These are phyloP conservation scores for Apocheima hispidaria DNA, from an alignment of 2,888 invertebrate genomes.

Conservation along the genomic window DNA sequence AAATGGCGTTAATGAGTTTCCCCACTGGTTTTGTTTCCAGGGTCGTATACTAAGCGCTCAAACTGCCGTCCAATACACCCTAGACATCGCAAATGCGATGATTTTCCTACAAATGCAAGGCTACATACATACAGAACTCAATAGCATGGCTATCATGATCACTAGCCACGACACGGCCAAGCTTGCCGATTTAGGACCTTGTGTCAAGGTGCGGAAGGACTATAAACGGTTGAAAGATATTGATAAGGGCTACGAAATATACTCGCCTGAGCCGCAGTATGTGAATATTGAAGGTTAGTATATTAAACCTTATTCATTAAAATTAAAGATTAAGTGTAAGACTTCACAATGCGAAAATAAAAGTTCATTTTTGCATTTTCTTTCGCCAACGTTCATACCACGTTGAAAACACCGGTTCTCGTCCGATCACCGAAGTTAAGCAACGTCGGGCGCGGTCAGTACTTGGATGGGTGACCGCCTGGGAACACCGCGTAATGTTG, in stretches of 20 bases:
- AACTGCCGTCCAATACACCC: constrained; percentile 72
- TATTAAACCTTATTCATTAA: neutral
- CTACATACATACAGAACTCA: constrained; percentile 77
- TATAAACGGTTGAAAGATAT: constrained; percentile 35
- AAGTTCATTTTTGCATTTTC: neutral
- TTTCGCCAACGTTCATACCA: constrained; percentile 69
- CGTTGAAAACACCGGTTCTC: constrained; percentile 79
- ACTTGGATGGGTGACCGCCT: constrained; percentile 81
- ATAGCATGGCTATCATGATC: constrained; percentile 74
- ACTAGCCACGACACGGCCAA: constrained; percentile 76
- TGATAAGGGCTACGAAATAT: constrained; percentile 61
- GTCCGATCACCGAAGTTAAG: constrained; percentile 81
- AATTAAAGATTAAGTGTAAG: constrained; percentile 40
- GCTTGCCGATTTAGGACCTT: constrained; percentile 74
- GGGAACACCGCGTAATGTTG: constrained; percentile 67
- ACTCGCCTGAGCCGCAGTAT: constrained; percentile 76
- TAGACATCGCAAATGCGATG: constrained; percentile 78
- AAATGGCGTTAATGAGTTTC: neutral
- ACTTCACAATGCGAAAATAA: neutral
- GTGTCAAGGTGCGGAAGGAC: constrained; percentile 53
- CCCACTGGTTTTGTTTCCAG: constrained; percentile 50
- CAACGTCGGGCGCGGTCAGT: constrained; percentile 77
- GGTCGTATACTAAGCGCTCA: constrained; percentile 74
- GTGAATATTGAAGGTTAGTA: constrained; percentile 74
- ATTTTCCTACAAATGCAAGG: constrained; percentile 81